Base-by-base conservation (phyloP, 2,888 invertebrate genomes). In the Dryomyza anilis region DNA sequence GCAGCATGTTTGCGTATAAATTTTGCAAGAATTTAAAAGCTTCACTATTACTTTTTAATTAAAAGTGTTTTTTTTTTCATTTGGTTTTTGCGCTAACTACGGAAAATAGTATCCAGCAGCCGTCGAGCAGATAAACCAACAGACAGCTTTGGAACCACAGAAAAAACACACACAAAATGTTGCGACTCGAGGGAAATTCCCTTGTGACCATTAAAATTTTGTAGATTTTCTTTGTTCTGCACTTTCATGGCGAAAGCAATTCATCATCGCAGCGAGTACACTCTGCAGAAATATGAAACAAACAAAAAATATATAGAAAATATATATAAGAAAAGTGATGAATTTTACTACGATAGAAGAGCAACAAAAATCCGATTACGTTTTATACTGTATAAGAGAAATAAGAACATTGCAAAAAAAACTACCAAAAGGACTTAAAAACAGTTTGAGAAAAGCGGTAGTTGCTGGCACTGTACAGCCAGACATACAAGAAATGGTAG, bases 111-210 rank as follows among this genome's bases (percentile, higher is more conserved):
- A 36, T 55, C 23, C 23, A 58, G 30, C 36, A 57, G 21, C 30
- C 21, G 21, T 19, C 19, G 53, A 16, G n/a, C 19, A 57, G 57
- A 57, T 57, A 57, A 57, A 45, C 58, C 58, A 58, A 58, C 57
- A 43, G 45, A 27, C 58, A 58, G 58, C 46, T 58, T 46, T 45
- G 46, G 16, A 58, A 45, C 58, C 58, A 46, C 45, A 58, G 46
- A 46, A 58, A 58, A 58, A 58, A 58, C 58, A 58, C 50, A 50
- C 57, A 45, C 58, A 58, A 45, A 58, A 58, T 58, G 58, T 46
- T 45, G 57, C n/a, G 57, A 57, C 45, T 45, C 45, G 23, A 36
- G 58, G 29, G 45, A 58, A 58, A 58, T 58, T 45, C 58, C 46
- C 58, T 45, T 45, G 58, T 30, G 58, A 58, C 58, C 58, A 58